These are phyloP conservation scores for Nannoperca obscura DNA, from an alignment of 2,797 vertebrate species.

Conservation along the genomic window DNA sequence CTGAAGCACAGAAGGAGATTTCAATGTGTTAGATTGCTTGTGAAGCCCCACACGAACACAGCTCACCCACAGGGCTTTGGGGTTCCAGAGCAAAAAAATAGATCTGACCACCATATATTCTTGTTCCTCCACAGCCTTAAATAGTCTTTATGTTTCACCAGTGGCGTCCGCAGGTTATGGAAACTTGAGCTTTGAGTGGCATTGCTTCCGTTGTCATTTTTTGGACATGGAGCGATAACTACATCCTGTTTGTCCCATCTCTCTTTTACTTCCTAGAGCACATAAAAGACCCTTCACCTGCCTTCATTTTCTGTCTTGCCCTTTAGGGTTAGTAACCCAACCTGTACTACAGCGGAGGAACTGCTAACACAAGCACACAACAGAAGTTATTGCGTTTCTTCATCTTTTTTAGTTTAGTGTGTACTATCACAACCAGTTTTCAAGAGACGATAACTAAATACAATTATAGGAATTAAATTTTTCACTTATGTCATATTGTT, in stretches of 20 bases:
- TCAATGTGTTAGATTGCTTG: slow-evolving; percentile 66
- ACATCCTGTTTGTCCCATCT: slow-evolving; percentile 53
- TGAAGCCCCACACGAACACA: slow-evolving; percentile 54
- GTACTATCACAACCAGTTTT: background rate
- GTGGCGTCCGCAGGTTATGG: slow-evolving; percentile 68
- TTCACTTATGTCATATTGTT: background rate
- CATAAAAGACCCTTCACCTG: slow-evolving; percentile 57
- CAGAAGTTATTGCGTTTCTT: background rate
- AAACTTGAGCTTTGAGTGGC: slow-evolving; percentile 64
- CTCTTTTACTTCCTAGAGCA: slow-evolving; percentile 55
- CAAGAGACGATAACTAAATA: too few relatives aligned
- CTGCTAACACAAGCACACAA: slow-evolving; percentile 9
- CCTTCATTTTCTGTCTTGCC: slow-evolving; percentile 44
- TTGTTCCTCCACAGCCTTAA: slow-evolving; percentile 68
- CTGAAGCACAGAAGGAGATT: slow-evolving; percentile 51
- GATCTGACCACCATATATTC: slow-evolving; percentile 60
- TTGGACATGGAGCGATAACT: slow-evolving; percentile 41
- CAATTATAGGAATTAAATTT: background rate
- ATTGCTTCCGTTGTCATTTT: slow-evolving; percentile 65
- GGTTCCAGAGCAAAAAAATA: slow-evolving; percentile 34
- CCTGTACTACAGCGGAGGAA: slow-evolving; percentile 17
- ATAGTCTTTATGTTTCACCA: slow-evolving; percentile 71
- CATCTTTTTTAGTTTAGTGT: background rate
- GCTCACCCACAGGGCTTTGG: slow-evolving; percentile 36
- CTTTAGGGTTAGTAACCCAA: slow-evolving; percentile 37